phyloP scores from a whole-genome alignment of 2,888 invertebrate species.

The Aleiodes testaceus region DNA sequence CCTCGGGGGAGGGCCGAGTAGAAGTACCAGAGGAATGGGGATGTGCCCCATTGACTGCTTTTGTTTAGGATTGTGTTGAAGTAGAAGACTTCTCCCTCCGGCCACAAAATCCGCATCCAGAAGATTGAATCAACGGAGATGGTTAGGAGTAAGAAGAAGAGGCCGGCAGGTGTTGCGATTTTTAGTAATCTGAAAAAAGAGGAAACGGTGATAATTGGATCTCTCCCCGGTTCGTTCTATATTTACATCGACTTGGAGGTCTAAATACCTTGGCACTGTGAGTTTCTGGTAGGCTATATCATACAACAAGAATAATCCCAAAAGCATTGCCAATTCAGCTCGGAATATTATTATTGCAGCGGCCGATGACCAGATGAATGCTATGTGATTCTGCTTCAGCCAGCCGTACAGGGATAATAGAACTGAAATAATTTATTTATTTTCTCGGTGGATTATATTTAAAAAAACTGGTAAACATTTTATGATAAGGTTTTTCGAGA shows the following conservation, averaged over 20 bases:
- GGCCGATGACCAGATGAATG: conserved; percentile 89
- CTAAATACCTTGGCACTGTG: conserved; percentile 77
- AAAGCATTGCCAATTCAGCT: conserved; percentile 88
- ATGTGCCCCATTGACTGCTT: conserved; percentile 96
- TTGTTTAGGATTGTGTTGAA: conserved; percentile 96
- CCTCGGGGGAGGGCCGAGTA: conserved; percentile 97
- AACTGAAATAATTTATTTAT: conserved; percentile 77
- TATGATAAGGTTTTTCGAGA: no score
- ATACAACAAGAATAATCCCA: conserved; percentile 88
- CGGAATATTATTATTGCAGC: conserved; percentile 92
- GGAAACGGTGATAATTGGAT: conserved; percentile 31
- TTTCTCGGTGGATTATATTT: no score
- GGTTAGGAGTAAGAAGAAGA: conserved; percentile 81
- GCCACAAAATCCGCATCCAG: conserved; percentile 94
- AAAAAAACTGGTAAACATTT: no score
- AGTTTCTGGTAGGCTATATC: conserved; percentile 85
- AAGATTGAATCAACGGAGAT: conserved; percentile 92
- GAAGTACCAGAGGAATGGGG: conserved; percentile 98
- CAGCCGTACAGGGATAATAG: conserved; percentile 89
- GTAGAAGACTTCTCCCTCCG: conserved; percentile 97
- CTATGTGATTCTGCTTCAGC: conserved; percentile 83
- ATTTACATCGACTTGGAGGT: conserved; percentile 26
- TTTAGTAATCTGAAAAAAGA: conserved; percentile 79
- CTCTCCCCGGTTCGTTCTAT: conserved; percentile 16
- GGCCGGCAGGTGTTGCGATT: conserved; percentile 82